Evolutionary conservation across 2,113 vertebrate genomes (phyloP), one percentile per base, ranked within the genome.

Genomic region (Pelecanoides urinatrix): DNA sequence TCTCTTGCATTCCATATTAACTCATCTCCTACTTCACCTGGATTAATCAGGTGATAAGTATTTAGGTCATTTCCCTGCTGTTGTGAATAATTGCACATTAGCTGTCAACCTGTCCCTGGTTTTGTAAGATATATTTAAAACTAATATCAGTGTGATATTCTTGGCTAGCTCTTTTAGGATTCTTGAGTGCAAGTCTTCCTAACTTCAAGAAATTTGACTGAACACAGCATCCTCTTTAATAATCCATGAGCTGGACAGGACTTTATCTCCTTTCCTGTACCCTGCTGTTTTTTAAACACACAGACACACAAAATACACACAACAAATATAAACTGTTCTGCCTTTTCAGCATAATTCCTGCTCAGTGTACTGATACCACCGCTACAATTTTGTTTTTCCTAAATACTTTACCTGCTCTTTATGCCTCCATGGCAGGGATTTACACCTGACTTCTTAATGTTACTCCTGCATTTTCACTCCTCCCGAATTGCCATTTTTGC

Each of bases 1-100:
- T 95, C 89, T 88, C 68, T 38, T 77, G 50, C 72, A 55, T 84
- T 89, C 50, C 50, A 10, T 59, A 63, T 71, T 74, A 95, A 58
- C 29, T 90, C n/a, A 73, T 66, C 71, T 92, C 27, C 53, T 49
- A 38, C 61, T 93, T 92, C 49, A 62, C 45, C 36, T 62, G 25
- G 32, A 86, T 79, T 92, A 85, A 86, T 62, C 36, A 27, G 34
- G 9, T 53, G 53, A 22, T 71, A 84, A 89, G 2, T 67, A 94
- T 87, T 91, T 87, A 91, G 80, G 86, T 91, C 10, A 20, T 78
- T 96, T 85, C 38, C 34, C 5, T 63, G 56, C 12, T 67, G 29
- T 52, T 91, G 65, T 61, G 44, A 87, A 59, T 73, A 90, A 70
- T 30, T 61, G 30, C 34, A 81, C 14, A 13, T 44, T 63, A 94